Conservation (phyloP, 2,113 vertebrate species). For the Colius striatus region DNA sequence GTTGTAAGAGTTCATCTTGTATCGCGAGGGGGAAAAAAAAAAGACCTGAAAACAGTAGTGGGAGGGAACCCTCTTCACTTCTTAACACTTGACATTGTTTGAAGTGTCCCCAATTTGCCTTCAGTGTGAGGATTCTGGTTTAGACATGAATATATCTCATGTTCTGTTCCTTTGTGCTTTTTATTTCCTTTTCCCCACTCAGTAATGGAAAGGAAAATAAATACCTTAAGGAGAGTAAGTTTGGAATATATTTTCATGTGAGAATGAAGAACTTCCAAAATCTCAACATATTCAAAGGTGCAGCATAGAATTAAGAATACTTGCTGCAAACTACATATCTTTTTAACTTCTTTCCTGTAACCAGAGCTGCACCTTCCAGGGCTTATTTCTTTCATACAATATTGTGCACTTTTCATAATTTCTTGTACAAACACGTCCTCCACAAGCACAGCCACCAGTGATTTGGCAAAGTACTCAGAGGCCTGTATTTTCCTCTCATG, state of each 20-base stretch:
- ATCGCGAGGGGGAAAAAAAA: neutral
- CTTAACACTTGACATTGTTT: neutral
- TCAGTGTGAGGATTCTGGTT: neutral
- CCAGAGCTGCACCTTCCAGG: neutral
- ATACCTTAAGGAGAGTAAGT: neutral
- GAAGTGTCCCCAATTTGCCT: neutral
- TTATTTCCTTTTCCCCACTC: neutral
- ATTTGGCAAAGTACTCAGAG: neutral
- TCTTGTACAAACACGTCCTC: slow-evolving; percentile 19
- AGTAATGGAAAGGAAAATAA: neutral
- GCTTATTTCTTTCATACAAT: slow-evolving; percentile 17
- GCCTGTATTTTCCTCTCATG: neutral
- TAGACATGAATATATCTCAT: neutral
- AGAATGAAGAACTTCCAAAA: neutral
- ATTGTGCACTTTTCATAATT: slow-evolving; percentile 9
- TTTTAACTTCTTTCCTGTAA: neutral
- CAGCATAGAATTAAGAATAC: neutral
- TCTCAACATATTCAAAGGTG: neutral
- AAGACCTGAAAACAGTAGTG: neutral
- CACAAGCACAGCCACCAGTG: neutral
- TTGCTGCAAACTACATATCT: neutral
- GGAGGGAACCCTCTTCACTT: neutral
- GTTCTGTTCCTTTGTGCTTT: neutral
- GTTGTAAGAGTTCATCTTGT: neutral
- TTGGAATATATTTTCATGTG: neutral